These are phyloP conservation scores for Carterocephalus palaemon DNA, from an alignment of 2,888 invertebrate genomes.

Conservation along the genomic window DNA sequence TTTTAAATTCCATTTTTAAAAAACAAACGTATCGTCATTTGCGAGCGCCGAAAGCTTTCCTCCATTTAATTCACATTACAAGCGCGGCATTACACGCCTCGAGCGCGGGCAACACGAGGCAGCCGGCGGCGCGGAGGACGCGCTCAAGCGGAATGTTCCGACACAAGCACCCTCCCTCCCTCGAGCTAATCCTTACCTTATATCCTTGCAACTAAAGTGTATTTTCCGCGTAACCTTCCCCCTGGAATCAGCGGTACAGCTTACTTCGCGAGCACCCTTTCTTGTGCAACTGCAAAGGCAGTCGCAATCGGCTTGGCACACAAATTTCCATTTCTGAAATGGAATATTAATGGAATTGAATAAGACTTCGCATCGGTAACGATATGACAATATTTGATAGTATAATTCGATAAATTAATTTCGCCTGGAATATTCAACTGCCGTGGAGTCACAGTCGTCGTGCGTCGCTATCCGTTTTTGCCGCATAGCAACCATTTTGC, in stretches of 20 bases:
- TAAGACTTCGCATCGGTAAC: slow-evolving; percentile 10
- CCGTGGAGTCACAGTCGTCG: not conserved
- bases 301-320: slow-evolving; percentile 22
- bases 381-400: slow-evolving; percentile 14
- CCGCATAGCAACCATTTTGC: too few species aligned
- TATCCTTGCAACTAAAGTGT: slow-evolving; percentile 1
- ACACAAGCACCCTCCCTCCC: slow-evolving; percentile 10
- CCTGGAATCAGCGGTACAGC: slow-evolving; percentile 22
- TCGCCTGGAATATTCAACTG: not conserved
- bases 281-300: slow-evolving; percentile 21
- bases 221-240: not conserved
- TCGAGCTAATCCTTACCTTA: slow-evolving; percentile 3
- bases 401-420: slow-evolving; percentile 4
- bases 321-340: slow-evolving; percentile 24
- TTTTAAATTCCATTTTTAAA: too few species aligned
- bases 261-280: slow-evolving; percentile 20
- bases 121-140: slow-evolving; percentile 14
- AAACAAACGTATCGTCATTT: too few species aligned
- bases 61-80: too few species aligned
- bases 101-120: too few species aligned
- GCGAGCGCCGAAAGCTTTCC: too few species aligned
- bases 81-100: too few species aligned
- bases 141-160: slow-evolving; percentile 22
- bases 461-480: too few species aligned
- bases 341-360: slow-evolving; percentile 23